Evolutionary conservation across 2,888 invertebrate species (phyloP), one percentile per base, ranked within the genome.

Genomic region (Vanessa cardui): DNA sequence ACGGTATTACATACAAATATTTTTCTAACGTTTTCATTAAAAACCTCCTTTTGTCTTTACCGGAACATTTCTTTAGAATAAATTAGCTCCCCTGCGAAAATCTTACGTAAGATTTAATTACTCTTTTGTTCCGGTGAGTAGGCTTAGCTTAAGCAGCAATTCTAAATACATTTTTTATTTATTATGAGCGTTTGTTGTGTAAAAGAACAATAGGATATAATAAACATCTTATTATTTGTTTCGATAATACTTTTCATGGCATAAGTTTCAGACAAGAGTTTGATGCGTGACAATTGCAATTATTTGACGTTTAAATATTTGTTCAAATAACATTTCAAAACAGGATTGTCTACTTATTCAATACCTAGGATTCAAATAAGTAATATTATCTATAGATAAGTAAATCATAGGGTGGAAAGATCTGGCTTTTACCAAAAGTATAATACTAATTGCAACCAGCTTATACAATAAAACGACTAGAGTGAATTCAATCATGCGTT

Each of bases 401-500:
- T 49, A 39, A 52, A 9, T 33, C n/a, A 18, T 15, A 33, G 44
- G 59, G 21, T 46, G 12, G 46, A 16, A 59, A 46, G 33, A 46
- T 46, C 16, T 54, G 31, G 52, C 16, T 59, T 59, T 58, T 16
- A 39, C 49, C 58, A 62, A 68, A 59, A 64, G 60, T 49, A 64
- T 49, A 64, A 68, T 47, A 64, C 21, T 56, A 64, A 60, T 49
- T 68, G 60, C 64, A 26, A 45, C 15, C 45, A 16, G 45, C 15
- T 61, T 49, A 33, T 56, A 66, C 62, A 69, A 69, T 69, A 45
- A 58, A 33, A 62, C 20, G 59, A 59, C 62, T 63, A 63, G 62
- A 67, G 64, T 59, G 62, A 56, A 64, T 62, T 67, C 81, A 83
- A 85, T 85, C 80, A 83, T 76, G 81, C 81, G 78, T 72, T 74